These are phyloP conservation scores for Mya arenaria DNA, from an alignment of 1,140 invertebrate species.

Conservation along the genomic window DNA sequence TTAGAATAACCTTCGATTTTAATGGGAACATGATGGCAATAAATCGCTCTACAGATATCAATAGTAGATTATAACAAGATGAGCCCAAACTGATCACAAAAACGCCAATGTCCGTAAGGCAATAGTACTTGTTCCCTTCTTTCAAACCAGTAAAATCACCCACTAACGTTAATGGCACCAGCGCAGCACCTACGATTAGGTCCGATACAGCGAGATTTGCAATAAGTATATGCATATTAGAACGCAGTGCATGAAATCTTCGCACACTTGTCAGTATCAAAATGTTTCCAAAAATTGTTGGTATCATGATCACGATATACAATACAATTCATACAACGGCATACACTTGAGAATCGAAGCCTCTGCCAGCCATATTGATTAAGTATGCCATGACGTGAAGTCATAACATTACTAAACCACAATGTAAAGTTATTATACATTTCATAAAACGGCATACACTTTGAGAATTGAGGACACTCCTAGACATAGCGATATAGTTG, in stretches of 20 bases:
- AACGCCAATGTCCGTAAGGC: neutral
- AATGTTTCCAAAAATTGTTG: constrained; percentile 18
- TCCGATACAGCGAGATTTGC: constrained; percentile 27
- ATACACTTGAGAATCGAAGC: too few relatives aligned
- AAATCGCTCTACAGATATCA: constrained; percentile 26
- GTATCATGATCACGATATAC: constrained; percentile 16
- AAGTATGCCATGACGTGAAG: too few relatives aligned
- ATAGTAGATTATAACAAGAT: constrained; percentile 8
- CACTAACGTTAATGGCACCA: neutral
- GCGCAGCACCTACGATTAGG: constrained; percentile 1
- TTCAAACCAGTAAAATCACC: constrained; percentile 1
- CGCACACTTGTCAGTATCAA: constrained; percentile 7
- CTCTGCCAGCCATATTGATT: too few relatives aligned
- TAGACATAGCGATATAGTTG: too few relatives aligned
- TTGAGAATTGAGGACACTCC: too few relatives aligned
- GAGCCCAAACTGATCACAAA: constrained; percentile 7
- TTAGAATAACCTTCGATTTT: neutral
- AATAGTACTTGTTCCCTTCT: neutral
- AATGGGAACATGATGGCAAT: constrained; percentile 11
- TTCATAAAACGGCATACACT: too few relatives aligned
- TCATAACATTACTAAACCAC: too few relatives aligned
- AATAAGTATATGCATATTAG: constrained; percentile 33
- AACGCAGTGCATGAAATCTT: constrained; percentile 4
- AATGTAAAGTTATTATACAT: too few relatives aligned
- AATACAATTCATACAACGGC: neutral